A percentile compares a stretch with the other conserved stretches of the same genome.
Evolutionary conservation across 2,113 vertebrate species (phyloP).

Genomic region (Vulpes lagopus): DNA sequence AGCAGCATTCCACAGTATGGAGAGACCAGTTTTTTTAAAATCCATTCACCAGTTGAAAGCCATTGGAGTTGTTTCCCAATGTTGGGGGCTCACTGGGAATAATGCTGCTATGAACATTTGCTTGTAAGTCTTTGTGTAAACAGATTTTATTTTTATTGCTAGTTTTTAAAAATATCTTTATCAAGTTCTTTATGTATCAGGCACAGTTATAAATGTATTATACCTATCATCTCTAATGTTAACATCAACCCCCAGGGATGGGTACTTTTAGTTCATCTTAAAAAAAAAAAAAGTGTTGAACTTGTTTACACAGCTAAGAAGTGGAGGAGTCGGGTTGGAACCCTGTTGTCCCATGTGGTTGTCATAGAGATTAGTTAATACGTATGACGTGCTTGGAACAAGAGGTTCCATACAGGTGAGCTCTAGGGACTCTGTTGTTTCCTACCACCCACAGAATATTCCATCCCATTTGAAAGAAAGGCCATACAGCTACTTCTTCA

Average conservation of each 20-base stretch:
- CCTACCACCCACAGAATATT: constrained; percentile 40
- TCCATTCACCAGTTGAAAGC: neutral
- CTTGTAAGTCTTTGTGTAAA: constrained; percentile 20
- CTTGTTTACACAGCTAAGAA: constrained; percentile 7
- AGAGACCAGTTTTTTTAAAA: neutral
- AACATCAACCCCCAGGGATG: neutral
- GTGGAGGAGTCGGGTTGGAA: constrained; percentile 56
- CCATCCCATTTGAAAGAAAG: constrained; percentile 13
- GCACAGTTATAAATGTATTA: constrained; percentile 2
- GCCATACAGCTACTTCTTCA: neutral
- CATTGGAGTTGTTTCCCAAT: neutral
- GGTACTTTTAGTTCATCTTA: neutral
- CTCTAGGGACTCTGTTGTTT: constrained; percentile 55
- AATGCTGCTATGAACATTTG: neutral
- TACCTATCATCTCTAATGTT: neutral
- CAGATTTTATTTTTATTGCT: neutral
- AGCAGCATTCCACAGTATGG: neutral
- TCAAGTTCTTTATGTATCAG: neutral
- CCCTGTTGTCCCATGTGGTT: constrained; percentile 28
- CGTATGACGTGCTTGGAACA: constrained; percentile 61
- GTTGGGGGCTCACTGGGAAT: neutral
- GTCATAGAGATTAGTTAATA: constrained; percentile 59
- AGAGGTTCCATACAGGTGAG: constrained; percentile 50
- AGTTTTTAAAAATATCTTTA: neutral
- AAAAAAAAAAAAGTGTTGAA: neutral